phyloP scores from a whole-genome alignment of 2,797 vertebrate species.

The Etheostoma perlongum region DNA sequence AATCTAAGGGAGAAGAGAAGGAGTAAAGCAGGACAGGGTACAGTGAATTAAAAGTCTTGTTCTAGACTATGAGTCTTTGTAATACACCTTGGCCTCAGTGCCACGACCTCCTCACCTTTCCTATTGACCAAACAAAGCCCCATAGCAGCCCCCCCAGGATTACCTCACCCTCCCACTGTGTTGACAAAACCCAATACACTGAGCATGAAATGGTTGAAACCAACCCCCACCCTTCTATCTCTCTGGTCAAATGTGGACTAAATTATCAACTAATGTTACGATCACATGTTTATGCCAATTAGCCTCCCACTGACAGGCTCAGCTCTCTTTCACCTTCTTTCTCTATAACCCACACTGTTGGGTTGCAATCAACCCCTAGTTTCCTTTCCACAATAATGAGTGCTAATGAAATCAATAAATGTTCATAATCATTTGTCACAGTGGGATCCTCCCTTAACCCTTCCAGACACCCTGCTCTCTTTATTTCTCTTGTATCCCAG shows the following conservation, averaged over 20 bases:
- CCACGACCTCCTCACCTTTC: slow-evolving; percentile 88
- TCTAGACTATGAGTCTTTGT: slow-evolving; percentile 59
- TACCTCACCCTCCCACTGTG: slow-evolving; percentile 71
- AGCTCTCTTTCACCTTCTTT: slow-evolving; percentile 41
- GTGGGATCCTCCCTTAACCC: slow-evolving; percentile 60
- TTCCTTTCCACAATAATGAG: slow-evolving; percentile 69
- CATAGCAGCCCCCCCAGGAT: slow-evolving; percentile 53
- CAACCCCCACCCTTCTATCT: slow-evolving; percentile 45
- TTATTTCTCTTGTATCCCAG: slow-evolving; percentile 55
- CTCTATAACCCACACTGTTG: slow-evolving; percentile 39
- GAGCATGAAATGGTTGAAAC: slow-evolving; percentile 27
- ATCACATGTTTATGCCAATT: slow-evolving; percentile 78
- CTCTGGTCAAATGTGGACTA: slow-evolving; percentile 60
- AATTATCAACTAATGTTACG: slow-evolving; percentile 74
- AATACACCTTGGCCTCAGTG: slow-evolving; percentile 70
- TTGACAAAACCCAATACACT: slow-evolving; percentile 70
- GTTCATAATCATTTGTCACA: slow-evolving; percentile 84
- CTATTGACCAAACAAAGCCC: slow-evolving; percentile 86
- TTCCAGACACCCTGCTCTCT: slow-evolving; percentile 42
- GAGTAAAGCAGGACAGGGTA: slow-evolving; percentile 63
- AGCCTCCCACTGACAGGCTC: slow-evolving; percentile 70
- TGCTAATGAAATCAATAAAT: slow-evolving; percentile 87
- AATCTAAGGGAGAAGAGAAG: not conserved
- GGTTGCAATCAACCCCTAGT: slow-evolving; percentile 42
- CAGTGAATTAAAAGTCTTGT: slow-evolving; percentile 70